phyloP scores from a whole-genome alignment of 2,888 invertebrate species.

The Phaedon cochleariae region DNA sequence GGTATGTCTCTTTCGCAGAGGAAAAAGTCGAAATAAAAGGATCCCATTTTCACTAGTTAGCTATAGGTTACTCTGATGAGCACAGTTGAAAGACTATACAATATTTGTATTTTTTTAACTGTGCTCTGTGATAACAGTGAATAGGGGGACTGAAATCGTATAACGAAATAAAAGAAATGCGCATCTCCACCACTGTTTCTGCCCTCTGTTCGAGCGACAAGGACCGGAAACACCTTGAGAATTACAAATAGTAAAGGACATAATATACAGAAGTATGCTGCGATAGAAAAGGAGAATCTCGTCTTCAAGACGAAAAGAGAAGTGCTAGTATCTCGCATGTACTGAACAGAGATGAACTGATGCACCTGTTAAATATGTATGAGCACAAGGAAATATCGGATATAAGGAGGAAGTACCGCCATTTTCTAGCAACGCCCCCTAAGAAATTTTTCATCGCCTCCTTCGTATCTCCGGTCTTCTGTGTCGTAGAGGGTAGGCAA shows the following conservation, averaged over 20 bases:
- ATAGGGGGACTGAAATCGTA: no score
- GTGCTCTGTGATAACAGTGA: no score
- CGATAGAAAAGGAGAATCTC: slow-evolving; percentile 42
- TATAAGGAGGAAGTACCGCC: slow-evolving; percentile 60
- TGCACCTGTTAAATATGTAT: slow-evolving; percentile 60
- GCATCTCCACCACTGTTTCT: slow-evolving; percentile 20
- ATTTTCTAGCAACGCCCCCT: slow-evolving; percentile 58
- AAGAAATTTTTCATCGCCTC: slow-evolving; percentile 37
- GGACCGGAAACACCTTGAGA: slow-evolving; percentile 37
- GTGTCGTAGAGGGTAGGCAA: slow-evolving; percentile 5
- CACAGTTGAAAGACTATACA: no score
- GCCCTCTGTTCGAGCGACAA: slow-evolving; percentile 27
- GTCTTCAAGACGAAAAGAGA: slow-evolving; percentile 46
- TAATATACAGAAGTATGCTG: slow-evolving; percentile 38
- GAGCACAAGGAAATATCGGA: slow-evolving; percentile 60
- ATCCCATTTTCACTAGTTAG: no score
- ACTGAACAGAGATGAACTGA: slow-evolving; percentile 38
- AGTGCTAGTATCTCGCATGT: slow-evolving; percentile 11
- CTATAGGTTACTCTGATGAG: no score
- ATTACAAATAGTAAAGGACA: slow-evolving; percentile 44
- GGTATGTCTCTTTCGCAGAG: no score
- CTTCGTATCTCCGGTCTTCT: slow-evolving; percentile 23
- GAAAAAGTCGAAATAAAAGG: no score
- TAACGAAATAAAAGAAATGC: not conserved
- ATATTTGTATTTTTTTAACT: no score